Conservation (phyloP, 2,888 invertebrate genomes). For the Sisyra nigra region DNA sequence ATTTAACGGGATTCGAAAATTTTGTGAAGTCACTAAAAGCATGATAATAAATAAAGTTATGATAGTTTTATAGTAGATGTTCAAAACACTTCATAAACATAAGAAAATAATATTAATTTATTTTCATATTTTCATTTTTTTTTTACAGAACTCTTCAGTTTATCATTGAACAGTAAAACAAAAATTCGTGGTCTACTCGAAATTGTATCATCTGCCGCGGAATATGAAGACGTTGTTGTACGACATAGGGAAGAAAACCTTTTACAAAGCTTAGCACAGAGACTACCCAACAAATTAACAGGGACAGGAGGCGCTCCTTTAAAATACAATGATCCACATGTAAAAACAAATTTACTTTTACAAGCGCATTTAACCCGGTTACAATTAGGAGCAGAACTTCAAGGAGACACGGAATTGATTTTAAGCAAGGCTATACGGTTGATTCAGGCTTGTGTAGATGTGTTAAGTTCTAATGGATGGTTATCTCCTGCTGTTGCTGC, state of each 20-base stretch:
- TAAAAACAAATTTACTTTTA: constrained; percentile 87
- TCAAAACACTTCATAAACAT: too few relatives aligned
- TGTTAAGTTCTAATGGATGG: constrained; percentile 93
- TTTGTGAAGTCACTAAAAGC: too few relatives aligned
- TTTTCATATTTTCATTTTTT: too few relatives aligned
- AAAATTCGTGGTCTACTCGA: constrained; percentile 94
- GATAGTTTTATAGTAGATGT: too few relatives aligned
- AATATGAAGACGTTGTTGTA: constrained; percentile 88
- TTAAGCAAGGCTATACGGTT: constrained; percentile 72
- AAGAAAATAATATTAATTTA: too few relatives aligned
- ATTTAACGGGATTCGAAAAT: too few relatives aligned
- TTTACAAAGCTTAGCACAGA: constrained; percentile 38
- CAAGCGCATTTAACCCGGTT: constrained; percentile 92
- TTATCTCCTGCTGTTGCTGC: constrained; percentile 94
- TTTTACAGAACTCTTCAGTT: constrained; percentile 85
- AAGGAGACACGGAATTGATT: constrained; percentile 87
- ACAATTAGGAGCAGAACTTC: constrained; percentile 89
- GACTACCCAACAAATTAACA: constrained; percentile 43
- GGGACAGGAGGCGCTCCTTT: constrained; percentile 41
- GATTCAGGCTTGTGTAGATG: constrained; percentile 92
- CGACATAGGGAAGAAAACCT: constrained; percentile 90
- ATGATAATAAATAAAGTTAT: too few relatives aligned
- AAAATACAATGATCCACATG: constrained; percentile 91
- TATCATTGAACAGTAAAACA: constrained; percentile 92
- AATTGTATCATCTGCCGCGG: constrained; percentile 94